A percentile compares a stretch with the other conserved stretches of the same genome.
These are phyloP conservation scores for Poecilia latipinna DNA, from an alignment of 2,113 vertebrate species.

Conservation along the genomic window DNA sequence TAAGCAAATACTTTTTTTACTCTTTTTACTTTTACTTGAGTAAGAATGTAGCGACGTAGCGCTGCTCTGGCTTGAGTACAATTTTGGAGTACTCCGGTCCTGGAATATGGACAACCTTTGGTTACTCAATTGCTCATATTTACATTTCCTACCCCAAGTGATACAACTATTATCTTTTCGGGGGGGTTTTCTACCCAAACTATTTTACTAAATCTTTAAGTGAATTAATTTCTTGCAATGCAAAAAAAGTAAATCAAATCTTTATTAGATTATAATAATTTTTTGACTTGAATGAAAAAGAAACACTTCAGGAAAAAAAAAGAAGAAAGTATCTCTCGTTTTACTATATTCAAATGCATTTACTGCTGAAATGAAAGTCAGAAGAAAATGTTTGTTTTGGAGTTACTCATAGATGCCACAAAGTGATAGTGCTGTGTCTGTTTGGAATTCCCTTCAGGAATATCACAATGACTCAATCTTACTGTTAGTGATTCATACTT, in stretches of 20 bases:
- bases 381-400: constrained; percentile 51
- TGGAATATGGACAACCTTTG: background rate
- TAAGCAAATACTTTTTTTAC: no score
- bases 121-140: background rate
- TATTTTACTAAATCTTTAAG: background rate
- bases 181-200: no score
- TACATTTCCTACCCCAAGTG: no score
- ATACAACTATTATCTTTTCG: no score
- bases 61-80: no score
- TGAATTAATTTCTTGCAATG: no score
- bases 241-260: background rate
- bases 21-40: no score
- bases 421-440: constrained; percentile 45
- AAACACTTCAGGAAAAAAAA: constrained; percentile 7
- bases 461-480: constrained; percentile 51
- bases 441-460: constrained; percentile 36
- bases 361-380: constrained; percentile 23
- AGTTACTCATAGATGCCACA: constrained; percentile 38
- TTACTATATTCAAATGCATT: constrained; percentile 41
- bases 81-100: no score
- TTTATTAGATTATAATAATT: background rate
- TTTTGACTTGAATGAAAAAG: background rate
- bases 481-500: constrained; percentile 42
- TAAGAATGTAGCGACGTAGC: no score
- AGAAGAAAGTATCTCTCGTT: background rate